Evolutionary conservation across 2,797 vertebrate genomes (phyloP), one percentile per base, ranked within the genome.

Genomic region (Myoxocephalus aenaeus): DNA sequence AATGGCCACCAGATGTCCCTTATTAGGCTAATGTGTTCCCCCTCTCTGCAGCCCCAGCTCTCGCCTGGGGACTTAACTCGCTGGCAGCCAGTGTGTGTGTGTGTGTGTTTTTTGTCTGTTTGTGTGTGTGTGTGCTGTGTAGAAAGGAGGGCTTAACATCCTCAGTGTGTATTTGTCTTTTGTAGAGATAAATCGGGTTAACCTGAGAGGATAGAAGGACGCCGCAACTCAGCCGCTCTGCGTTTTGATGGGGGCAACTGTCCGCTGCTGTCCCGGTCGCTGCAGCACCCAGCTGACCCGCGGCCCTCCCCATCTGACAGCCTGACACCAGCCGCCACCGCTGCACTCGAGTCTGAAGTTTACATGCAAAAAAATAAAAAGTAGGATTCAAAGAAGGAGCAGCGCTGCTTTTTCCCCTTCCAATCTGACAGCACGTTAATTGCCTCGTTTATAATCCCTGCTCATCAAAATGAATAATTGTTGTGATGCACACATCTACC

Each of bases 1-100:
- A 95, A 96, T 95, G 93, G 92, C 92, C 91, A 94, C 92, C 95
- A 96, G 95, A 96, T 96, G 95, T 94, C 90, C 90, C 91, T 94
- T 95, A 95, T 95, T 95, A 96, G 93, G 93, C 92, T 95, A 96
- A 95, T 95, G 94, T 90, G 91, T 90, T 92, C 90, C 78, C 89
- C 87, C 86, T 89, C 92, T 92, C 92, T 77, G 82, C 91, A 86
- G 91, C 90, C 86, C 72, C 79, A 48, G 76, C 80, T 76, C 82
- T 92, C 93, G 90, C 91, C 91, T 86, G 81, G 92, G 93, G 91
- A 94, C 89, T 61, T 54, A 65, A 85, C 88, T 90, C 8, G 73
- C 89, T 89, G 90, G 81, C 90, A 93, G 91, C 64, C 22, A 61
- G 53, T 63, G 58, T 62, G 53, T 44, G 42, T 38, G 29, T 36